Base-by-base conservation (phyloP, 2,797 vertebrate genomes). In the Psittacula echo region DNA sequence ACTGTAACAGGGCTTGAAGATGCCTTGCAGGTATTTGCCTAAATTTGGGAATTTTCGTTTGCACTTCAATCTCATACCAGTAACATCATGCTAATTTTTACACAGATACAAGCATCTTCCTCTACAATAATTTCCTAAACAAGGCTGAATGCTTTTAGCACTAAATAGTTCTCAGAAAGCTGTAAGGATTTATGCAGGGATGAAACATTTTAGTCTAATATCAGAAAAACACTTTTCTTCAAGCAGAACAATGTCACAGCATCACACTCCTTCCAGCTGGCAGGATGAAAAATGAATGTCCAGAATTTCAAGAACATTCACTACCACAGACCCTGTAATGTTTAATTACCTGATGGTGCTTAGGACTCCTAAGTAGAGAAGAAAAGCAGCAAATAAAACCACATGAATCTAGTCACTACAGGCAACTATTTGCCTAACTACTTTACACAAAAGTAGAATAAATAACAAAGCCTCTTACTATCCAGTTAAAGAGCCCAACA, bases 371-470 rank as follows among this genome's bases (percentile, higher is more conserved):
- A 3, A 23, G 56, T 45, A 87, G 48, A 67, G 56, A 87, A 90
- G n/a, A 87, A 89, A 80, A 87, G 26, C 34, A 67, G 42, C 42
- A 88, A 92, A 80, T 61, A 88, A 80, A 91, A 29, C 51, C 92
- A 50, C 45, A 82, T 10, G 58, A 71, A 78, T 71, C 34, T 56
- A 48, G 32, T 18, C 10, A 72, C 60, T 79, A 83, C 4, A 87
- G 50, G 68, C 39, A 84, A 75, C 47, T 62, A 47, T 56, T 75
- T 83, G n/a, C 50, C 61, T 32, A 80, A 75, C 50, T 58, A 62
- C 44, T 67, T 93, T 39, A 77, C 9, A 44, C 27, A 44, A 22
- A 96, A 41, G 32, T 30, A 83, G 27, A 89, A 89, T 39, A 90
- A 85, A 79, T 48, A 80, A 71, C 51, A 84, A 79, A 68, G 23